Base-by-base conservation (phyloP, 2,888 invertebrate species). In the Ferdinandea cuprea region DNA sequence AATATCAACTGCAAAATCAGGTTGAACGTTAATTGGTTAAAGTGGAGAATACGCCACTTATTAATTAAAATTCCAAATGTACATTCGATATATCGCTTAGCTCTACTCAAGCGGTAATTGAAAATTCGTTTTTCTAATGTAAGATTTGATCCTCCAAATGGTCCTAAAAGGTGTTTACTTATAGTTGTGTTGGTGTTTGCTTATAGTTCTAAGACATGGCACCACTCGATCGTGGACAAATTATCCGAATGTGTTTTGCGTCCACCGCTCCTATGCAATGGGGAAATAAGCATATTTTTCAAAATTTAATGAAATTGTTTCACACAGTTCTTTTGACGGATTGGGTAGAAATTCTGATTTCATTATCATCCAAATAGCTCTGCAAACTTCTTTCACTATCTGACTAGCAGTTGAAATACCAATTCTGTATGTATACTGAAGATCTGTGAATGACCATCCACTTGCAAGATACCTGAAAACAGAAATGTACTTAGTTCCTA, bases 21-120 rank as follows among this genome's bases (percentile, higher is more conserved):
- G 6, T 21, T 40, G 21, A 3, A 56, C 21, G 25, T 56, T 40
- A 21, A 54, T 54, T 54, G 54, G 35, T 19, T 37, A n/a, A 37
- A 37, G 37, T 37, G 54, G 21, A 54, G 19, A 54, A 54, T 54
- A 11, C 54, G 8, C 37, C 54, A 54, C 19, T 37, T 54, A 37
- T 37, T 54, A n/a, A 6, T 37, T 35, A 54, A 32, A 54, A 54
- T 50, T 28, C 50, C 50, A n/a, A 50, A 50, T 13, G 50, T n/a
- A 50, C 50, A 50, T 13, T 30, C 21, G 6, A 46, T 7, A 19
- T 19, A 4, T 17, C 6, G 2, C n/a, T 17, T 1, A 46, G 46
- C 46, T 9, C 46, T 19, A 2, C 4, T 9, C 19, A 19, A n/a
- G 25, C 21, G 2, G 5, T 25, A 25, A 5, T 25, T 25, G 25